Conservation (phyloP, 2,888 invertebrate species). For the Pantelozetes paolii region DNA sequence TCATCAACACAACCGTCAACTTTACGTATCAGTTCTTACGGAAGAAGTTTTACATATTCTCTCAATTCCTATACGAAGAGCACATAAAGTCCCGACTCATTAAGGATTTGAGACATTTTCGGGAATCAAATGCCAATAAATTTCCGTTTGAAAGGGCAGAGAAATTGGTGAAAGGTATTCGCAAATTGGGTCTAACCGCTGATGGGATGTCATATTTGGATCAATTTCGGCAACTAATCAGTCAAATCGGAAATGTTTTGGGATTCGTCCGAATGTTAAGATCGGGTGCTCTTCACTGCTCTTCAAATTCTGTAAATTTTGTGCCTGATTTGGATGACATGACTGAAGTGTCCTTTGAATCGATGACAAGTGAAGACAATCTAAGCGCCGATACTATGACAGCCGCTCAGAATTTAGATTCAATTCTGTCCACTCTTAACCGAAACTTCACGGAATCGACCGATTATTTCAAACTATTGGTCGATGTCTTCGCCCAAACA, state of each 20-base stretch:
- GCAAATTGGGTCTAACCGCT: slow-evolving; percentile 73
- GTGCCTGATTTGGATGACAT: slow-evolving; percentile 71
- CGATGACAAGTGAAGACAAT: slow-evolving; percentile 60
- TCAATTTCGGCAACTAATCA: slow-evolving; percentile 82
- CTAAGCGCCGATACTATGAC: slow-evolving; percentile 49
- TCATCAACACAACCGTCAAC: slow-evolving; percentile 90
- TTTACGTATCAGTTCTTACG: slow-evolving; percentile 89
- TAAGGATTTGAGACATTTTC: slow-evolving; percentile 56
- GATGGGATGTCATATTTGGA: slow-evolving; percentile 86
- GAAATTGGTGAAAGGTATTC: slow-evolving; percentile 84
- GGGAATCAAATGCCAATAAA: slow-evolving; percentile 47
- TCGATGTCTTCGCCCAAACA: slow-evolving; percentile 85
- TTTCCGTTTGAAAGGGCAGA: slow-evolving; percentile 83
- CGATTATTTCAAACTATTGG: slow-evolving; percentile 81
- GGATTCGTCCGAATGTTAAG: slow-evolving; percentile 91
- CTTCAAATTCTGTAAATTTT: slow-evolving; percentile 83
- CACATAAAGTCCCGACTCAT: slow-evolving; percentile 90
- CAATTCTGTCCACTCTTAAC: slow-evolving; percentile 70
- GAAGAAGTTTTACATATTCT: slow-evolving; percentile 87
- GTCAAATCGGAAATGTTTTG: slow-evolving; percentile 93
- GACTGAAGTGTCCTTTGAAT: slow-evolving; percentile 59
- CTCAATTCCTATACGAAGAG: slow-evolving; percentile 95
- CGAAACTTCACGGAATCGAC: slow-evolving; percentile 81
- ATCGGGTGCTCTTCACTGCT: slow-evolving; percentile 86
- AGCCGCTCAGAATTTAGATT: slow-evolving; percentile 69